Base-by-base conservation (phyloP, 2,888 invertebrate species). In the Sphecodes monilicornis region DNA sequence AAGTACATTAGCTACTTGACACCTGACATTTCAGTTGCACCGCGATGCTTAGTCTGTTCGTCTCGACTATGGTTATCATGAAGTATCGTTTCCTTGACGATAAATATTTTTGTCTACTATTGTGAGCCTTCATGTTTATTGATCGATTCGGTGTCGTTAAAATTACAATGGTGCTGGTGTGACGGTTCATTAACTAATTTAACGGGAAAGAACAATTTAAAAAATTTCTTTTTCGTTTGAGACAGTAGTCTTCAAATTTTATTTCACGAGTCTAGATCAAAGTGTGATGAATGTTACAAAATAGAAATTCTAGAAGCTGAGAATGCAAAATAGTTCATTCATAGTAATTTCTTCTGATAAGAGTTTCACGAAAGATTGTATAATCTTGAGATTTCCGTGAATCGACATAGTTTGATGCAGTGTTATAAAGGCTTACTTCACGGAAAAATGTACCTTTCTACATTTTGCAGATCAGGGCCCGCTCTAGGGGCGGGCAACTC, bases 1-100 rank as follows among this genome's bases (percentile, higher is more conserved):
- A 85, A 85, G 73, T 82, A 82, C 72, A 85, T 85, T 85, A 76
- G 69, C 76, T 76, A 29, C 26, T 85, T 82, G 76, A 82, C 84
- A 76, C 54, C 43, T 78, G 82, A 64, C 82, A 76, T 70, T 82
- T 82, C 64, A 41, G 36, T 10, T 16, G 66, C 22, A n/a, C 6
- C 60, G 64, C 22, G 36, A 10, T 22, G 10, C 22, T 64, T 32
- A 6, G 36, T 11, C 22, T 10, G 1, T 18, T 39, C 22, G 36
- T 39, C 32, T 64, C 64, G 18, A 18, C 60, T 16, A 5, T 26
- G 26, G 5, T 1, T 13, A 64, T n/a, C n/a, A n/a, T 29, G 64
- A 64, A 64, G 16, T 18, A 32, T 32, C 64, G 64, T 64, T 8
- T 64, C 22, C 32, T 10, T 3, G 32, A 1, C 16, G 10, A 32